These are phyloP conservation scores for Vombatus ursinus DNA, from an alignment of 2,113 vertebrate genomes.

Conservation along the genomic window DNA sequence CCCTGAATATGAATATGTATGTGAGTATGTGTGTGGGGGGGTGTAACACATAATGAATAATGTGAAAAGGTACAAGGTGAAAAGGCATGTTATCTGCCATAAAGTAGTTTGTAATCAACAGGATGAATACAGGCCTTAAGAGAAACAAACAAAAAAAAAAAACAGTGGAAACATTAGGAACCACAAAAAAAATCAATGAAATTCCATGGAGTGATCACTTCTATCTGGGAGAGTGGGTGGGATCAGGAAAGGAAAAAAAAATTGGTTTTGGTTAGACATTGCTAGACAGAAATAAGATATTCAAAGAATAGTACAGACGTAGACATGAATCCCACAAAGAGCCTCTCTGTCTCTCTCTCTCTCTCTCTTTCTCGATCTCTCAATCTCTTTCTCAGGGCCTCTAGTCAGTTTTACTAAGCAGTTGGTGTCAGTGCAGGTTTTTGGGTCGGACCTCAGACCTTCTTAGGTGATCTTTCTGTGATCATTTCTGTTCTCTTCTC, in stretches of 20 bases:
- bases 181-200: too few relatives aligned
- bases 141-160: not conserved
- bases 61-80: not conserved
- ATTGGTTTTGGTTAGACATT: not conserved
- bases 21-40: too few relatives aligned
- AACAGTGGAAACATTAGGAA: not conserved
- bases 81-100: not conserved
- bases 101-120: not conserved
- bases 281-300: not conserved
- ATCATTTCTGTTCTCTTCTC: not conserved
- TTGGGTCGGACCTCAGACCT: not conserved
- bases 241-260: not conserved
- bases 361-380: too few relatives aligned
- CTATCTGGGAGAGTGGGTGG: too few relatives aligned
- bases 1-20: not conserved
- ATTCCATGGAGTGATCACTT: not conserved
- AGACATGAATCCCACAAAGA: not conserved
- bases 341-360: not conserved
- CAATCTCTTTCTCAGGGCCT: not conserved
- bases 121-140: not conserved
- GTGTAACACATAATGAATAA: not conserved
- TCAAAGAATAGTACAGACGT: not conserved
- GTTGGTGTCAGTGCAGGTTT: not conserved
- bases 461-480: not conserved
- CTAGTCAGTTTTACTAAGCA: not conserved